Evolutionary conservation across 2,888 invertebrate genomes (phyloP).

Genomic region (Thymelicus acteon): DNA sequence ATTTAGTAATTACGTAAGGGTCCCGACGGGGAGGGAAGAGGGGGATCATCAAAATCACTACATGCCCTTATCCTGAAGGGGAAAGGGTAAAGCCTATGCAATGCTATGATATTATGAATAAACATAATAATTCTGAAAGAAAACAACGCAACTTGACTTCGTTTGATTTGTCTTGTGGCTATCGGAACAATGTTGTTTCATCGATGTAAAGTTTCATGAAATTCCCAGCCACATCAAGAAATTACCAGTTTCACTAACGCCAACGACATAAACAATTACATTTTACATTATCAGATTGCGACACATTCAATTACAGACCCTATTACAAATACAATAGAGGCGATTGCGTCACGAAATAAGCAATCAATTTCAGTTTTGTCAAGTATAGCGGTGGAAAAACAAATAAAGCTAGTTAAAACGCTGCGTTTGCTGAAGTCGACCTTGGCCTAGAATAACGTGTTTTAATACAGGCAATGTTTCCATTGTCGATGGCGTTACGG

Average conservation of each 20-base stretch:
- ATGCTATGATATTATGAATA: no score
- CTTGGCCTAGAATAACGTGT: conserved; percentile 1
- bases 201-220: no score
- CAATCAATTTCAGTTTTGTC: conserved; percentile 3
- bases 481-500: neutral
- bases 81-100: no score
- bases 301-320: conserved; percentile 1
- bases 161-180: no score
- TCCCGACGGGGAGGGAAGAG: no score
- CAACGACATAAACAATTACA: neutral
- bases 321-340: neutral
- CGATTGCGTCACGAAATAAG: neutral
- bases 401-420: conserved; percentile 3
- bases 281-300: neutral
- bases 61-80: no score
- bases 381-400: neutral
- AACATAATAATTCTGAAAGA: no score
- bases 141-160: no score
- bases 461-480: neutral
- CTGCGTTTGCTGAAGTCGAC: neutral
- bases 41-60: no score
- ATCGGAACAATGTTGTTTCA: no score
- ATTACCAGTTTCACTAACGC: neutral
- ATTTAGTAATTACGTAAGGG: no score
- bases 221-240: neutral